Base-by-base conservation (phyloP, 2,888 invertebrate genomes). In the Dryobotodes eremita region DNA sequence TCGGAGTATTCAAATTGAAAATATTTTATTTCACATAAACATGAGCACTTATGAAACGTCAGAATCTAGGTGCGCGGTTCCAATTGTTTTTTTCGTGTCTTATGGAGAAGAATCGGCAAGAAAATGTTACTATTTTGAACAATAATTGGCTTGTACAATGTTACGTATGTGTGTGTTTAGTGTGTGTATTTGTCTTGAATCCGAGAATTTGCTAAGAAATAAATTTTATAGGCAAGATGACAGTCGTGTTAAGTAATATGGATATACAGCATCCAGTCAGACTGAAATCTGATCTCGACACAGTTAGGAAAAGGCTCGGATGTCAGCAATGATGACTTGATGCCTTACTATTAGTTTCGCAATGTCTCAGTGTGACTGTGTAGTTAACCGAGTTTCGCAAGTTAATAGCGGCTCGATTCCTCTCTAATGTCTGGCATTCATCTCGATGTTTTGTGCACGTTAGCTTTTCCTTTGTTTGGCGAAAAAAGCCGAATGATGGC, bases 311-410 rank as follows among this genome's bases (percentile, higher is more conserved):
- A 76, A 86, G 68, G 80, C 73, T 83, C 23, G 2, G 71, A 68
- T 71, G 64, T 71, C 62, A 13, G n/a, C 4, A 26, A 70, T 72
- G 83, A 87, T 83, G 84, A 88, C 86, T 79, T 8, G 10, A 36
- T 36, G 31, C 1, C 31, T 36, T 78, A 86, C 81, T 71, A 71
- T 75, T 73, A 72, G 79, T 87, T 82, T 88, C 69, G 79, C 84
- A 87, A 88, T 77, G 71, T 77, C 75, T 62, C 70, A 71, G 70
- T 84, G 71, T 81, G 81, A 81, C 75, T 79, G 81, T 79, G 90
- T 92, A 90, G 89, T 91, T 91, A 91, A 87, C 89, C 89, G 85
- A 88, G 80, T 91, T 92, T 92, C 87, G 87, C 88, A 90, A 90
- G 83, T 75, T 82, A 84, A 85, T 86, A 84, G 84, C 86, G 36